Evolutionary conservation across 2,888 invertebrate genomes (phyloP).

Genomic region (Epinotia bilunana): DNA sequence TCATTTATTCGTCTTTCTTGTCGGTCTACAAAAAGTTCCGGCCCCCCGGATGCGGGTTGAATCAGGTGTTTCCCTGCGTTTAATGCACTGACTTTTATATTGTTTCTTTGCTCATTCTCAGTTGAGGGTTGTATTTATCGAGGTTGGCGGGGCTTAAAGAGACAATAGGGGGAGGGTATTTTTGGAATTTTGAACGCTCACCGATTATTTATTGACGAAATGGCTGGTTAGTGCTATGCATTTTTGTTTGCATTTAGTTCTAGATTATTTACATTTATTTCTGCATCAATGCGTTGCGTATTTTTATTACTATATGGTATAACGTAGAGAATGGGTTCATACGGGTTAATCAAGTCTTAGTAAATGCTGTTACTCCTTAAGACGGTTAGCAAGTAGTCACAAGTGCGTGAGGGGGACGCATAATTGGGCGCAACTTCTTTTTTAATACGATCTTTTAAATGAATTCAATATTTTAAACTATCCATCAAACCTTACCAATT

Average conservation of each 20-base stretch:
- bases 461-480: not conserved
- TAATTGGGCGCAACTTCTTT: too few species aligned
- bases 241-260: constrained; percentile 29
- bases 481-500: not conserved
- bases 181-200: constrained; percentile 31
- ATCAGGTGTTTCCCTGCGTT: constrained; percentile 49
- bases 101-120: constrained; percentile 35
- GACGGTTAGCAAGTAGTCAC: too few species aligned
- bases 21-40: constrained; percentile 45
- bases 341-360: not conserved
- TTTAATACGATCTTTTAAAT: too few species aligned
- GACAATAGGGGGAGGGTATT: too few species aligned
- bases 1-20: constrained; percentile 35
- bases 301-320: not conserved
- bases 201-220: constrained; percentile 39
- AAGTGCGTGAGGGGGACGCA: too few species aligned
- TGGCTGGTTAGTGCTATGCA: constrained; percentile 26
- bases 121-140: constrained; percentile 36
- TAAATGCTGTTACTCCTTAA: too few species aligned
- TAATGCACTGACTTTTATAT: constrained; percentile 53
- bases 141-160: constrained; percentile 26
- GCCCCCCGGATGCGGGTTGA: constrained; percentile 49
- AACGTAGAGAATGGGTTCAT: not conserved
- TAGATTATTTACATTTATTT: not conserved
- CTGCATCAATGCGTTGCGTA: constrained; percentile 8